A percentile compares a stretch with the other conserved stretches of the same genome.
Evolutionary conservation across 2,797 vertebrate species (phyloP).

Genomic region (Margarornis squamiger): DNA sequence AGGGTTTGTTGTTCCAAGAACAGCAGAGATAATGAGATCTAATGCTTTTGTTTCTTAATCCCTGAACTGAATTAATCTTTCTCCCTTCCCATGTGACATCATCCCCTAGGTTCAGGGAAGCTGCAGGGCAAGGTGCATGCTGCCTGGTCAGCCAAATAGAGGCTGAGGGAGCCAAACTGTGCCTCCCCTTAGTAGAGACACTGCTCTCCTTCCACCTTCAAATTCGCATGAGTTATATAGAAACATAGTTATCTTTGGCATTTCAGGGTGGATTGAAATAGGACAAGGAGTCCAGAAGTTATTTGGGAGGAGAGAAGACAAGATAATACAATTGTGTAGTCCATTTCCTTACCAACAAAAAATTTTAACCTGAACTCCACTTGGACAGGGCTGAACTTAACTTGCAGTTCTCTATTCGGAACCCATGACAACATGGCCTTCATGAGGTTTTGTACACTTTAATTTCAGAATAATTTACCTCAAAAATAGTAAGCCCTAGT

Average conservation of each 20-base stretch:
- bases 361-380: not conserved
- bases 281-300: not conserved
- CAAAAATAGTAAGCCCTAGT: not conserved
- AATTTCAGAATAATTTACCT: not conserved
- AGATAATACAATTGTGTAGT: not conserved
- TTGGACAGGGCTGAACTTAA: not conserved
- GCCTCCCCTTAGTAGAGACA: not conserved
- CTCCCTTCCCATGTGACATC: constrained; percentile 40
- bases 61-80: constrained; percentile 40
- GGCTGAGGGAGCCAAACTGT: not conserved
- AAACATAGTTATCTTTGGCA: not conserved
- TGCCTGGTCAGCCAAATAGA: not conserved
- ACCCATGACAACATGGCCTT: not conserved
- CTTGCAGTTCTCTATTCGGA: not conserved
- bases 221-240: not conserved
- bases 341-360: not conserved
- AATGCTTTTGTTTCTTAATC: constrained; percentile 62
- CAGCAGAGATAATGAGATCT: constrained; percentile 51
- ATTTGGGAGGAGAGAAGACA: not conserved
- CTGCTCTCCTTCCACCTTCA: not conserved
- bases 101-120: not conserved
- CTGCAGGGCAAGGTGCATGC: not conserved
- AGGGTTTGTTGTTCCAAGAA: constrained; percentile 17
- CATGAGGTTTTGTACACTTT: not conserved
- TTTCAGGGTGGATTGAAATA: not conserved